These are phyloP conservation scores for Anolis apletophallus DNA, from an alignment of 2,797 vertebrate genomes.

Conservation along the genomic window DNA sequence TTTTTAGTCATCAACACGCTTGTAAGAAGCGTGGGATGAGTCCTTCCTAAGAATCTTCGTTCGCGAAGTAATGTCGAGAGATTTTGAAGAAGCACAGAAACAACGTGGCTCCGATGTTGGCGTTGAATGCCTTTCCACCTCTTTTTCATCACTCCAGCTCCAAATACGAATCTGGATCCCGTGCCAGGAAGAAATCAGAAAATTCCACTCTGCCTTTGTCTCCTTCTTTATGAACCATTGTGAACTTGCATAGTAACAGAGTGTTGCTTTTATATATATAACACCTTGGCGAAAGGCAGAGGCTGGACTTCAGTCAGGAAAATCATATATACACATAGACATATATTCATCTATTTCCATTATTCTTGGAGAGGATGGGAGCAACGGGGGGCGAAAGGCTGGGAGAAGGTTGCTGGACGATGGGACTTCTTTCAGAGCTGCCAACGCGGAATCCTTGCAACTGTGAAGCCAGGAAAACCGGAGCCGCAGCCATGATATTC, in stretches of 20 bases:
- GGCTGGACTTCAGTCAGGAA: conserved; percentile 59
- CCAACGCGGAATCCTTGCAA: conserved; percentile 1
- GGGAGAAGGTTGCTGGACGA: not conserved
- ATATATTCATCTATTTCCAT: conserved; percentile 63
- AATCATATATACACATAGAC: conserved; percentile 42
- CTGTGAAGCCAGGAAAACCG: not conserved
- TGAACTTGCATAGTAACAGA: conserved; percentile 49
- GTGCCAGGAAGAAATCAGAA: conserved; percentile 47
- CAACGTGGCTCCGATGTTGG: not conserved
- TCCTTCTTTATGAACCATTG: not conserved
- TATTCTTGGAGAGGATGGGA: conserved; percentile 64
- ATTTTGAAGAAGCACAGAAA: no score
- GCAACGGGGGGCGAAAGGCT: not conserved
- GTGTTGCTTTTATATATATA: conserved; percentile 33
- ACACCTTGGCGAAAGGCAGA: conserved; percentile 49
- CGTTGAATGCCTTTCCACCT: not conserved
- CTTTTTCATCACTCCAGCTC: accelerated
- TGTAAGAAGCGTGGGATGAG: no score
- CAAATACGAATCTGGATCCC: accelerated
- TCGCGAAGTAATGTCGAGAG: no score
- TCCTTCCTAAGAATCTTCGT: no score
- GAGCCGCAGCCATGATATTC: not conserved
- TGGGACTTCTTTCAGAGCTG: not conserved
- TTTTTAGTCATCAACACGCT: no score
- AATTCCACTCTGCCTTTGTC: not conserved